A percentile compares a stretch with the other conserved stretches of the same genome.
Conservation (phyloP, 2,888 invertebrate genomes). For the Patella pellucida region DNA sequence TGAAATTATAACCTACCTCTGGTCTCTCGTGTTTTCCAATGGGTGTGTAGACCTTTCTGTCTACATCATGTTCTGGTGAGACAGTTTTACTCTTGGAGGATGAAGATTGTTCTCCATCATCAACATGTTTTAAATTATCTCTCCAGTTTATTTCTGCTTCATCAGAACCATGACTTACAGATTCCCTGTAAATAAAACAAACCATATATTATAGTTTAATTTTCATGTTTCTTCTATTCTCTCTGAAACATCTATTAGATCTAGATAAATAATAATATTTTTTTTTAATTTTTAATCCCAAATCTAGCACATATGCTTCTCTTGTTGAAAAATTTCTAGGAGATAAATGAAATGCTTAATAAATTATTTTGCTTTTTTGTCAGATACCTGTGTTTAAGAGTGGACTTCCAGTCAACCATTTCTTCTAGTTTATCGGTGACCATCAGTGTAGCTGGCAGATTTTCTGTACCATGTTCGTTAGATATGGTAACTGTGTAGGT, state of each 20-base stretch:
- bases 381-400: constrained; percentile 65
- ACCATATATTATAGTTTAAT: constrained; percentile 2
- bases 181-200: constrained; percentile 35
- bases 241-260: no score
- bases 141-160: constrained; percentile 50
- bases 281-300: no score
- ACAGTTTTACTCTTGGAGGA: constrained; percentile 33
- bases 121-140: constrained; percentile 38
- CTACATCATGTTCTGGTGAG: constrained; percentile 27
- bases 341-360: no score
- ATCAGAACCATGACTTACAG: constrained; percentile 27
- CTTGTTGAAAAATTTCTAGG: no score
- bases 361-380: no score
- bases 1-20: constrained; percentile 28
- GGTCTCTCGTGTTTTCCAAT: constrained; percentile 36
- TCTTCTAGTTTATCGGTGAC: constrained; percentile 69
- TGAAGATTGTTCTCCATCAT: constrained; percentile 41
- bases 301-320: no score
- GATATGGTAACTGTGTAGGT: constrained; percentile 68
- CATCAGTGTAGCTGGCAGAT: constrained; percentile 69
- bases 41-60: constrained; percentile 33
- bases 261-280: no score
- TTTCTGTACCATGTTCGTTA: constrained; percentile 67
- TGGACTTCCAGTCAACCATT: constrained; percentile 67
- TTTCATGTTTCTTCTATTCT: no score